Percentiles rank a stretch among this genome's conserved stretches.
Conservation (phyloP, 1,140 invertebrate species). For the Drosophila melanogaster region Release_6_plus_ISO1_MT NT_033779.5:12589001-12589500, state of each 20-base stretch:
- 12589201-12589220: constrained; percentile 57
- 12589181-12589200: constrained; percentile 37
- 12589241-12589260: constrained; percentile 41
- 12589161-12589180: constrained; percentile 64
- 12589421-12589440: constrained; percentile 50
- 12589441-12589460: constrained; percentile 76
- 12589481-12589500: constrained; percentile 63
- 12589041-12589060: constrained; percentile 33
- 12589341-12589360: constrained; percentile 66
- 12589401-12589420: constrained; percentile 6
- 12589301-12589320: constrained; percentile 81
- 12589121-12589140: constrained; percentile 65
- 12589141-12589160: constrained; percentile 53
- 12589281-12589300: constrained; percentile 82
- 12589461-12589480: constrained; percentile 57
- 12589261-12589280: constrained; percentile 69
- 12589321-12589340: constrained; percentile 68
- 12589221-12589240: constrained; percentile 74
- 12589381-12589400: constrained; percentile 39
- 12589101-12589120: constrained; percentile 82
- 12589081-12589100: constrained; percentile 61
- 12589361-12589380: constrained; percentile 81
- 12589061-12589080: constrained; percentile 48
- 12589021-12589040: constrained; percentile 35
- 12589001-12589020: constrained; percentile 24